Percentiles rank a stretch among this genome's conserved stretches.
Conservation (phyloP, 1,140 invertebrate genomes). For the Polyergus mexicanus region DNA sequence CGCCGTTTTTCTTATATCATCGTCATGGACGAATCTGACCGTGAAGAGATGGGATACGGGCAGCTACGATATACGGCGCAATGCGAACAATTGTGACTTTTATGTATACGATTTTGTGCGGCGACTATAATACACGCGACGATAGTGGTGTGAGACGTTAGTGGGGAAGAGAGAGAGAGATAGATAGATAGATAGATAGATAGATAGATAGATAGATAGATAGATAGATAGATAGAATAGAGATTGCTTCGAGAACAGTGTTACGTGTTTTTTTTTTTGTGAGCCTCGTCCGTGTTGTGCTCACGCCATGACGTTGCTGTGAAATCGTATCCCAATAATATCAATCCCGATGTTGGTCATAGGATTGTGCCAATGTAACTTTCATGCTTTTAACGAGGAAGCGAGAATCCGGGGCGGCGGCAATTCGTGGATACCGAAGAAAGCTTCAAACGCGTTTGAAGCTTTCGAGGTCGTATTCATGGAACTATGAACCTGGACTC, state of each 20-base stretch:
- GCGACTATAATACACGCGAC: no score
- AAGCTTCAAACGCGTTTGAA: conserved; percentile 95
- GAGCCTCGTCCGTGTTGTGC: conserved; percentile 75
- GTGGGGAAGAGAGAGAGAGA: neutral
- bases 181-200: no score
- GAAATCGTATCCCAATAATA: conserved; percentile 80
- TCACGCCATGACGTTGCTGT: conserved; percentile 83
- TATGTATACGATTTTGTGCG: neutral
- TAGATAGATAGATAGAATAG: no score
- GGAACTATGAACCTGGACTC: conserved; percentile 99
- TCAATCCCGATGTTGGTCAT: conserved; percentile 89
- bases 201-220: no score
- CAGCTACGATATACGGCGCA: neutral
- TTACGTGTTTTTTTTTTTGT: conserved; percentile 65
- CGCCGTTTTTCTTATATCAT: neutral
- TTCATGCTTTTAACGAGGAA: conserved; percentile 87
- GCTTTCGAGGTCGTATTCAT: conserved; percentile 94
- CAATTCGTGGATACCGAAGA: conserved; percentile 90
- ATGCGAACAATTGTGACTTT: neutral
- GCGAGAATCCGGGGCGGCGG: conserved; percentile 86
- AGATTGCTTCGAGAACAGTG: conserved; percentile 15
- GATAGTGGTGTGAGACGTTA: neutral
- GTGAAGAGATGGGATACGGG: neutral
- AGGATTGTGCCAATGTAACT: conserved; percentile 89
- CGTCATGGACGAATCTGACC: conserved; percentile 25